A percentile compares a stretch with the other conserved stretches of the same genome.
Conservation (phyloP, 1,140 invertebrate genomes). For the Gryllus bimaculatus region DNA sequence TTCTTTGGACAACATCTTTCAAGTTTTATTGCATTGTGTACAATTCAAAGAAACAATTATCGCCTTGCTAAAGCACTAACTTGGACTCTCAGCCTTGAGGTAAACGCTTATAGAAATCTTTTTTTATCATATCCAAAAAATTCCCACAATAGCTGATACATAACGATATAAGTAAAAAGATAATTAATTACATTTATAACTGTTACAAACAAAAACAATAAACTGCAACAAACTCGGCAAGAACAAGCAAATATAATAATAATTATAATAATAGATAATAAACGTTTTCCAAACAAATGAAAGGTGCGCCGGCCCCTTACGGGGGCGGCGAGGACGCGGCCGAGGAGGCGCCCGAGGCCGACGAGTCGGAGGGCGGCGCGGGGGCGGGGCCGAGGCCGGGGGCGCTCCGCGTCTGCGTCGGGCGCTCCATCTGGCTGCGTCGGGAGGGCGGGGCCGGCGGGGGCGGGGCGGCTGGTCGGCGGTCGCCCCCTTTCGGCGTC, state of each 20-base stretch:
- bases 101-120: neutral
- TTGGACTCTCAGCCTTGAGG: neutral
- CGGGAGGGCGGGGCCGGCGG: too few relatives aligned
- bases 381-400: neutral
- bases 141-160: constrained; percentile 4
- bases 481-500: neutral
- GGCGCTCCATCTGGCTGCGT: neutral
- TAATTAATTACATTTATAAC: neutral
- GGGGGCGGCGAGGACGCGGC: constrained; percentile 9
- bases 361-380: constrained; percentile 10
- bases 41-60: neutral
- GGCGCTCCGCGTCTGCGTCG: constrained; percentile 8
- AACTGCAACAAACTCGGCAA: constrained; percentile 3
- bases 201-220: neutral
- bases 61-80: neutral
- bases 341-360: neutral
- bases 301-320: constrained; percentile 8
- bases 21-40: constrained; percentile 1
- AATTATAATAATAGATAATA: neutral
- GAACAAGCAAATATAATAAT: neutral
- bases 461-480: too few relatives aligned
- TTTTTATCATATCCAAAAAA: neutral
- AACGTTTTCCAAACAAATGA: too few relatives aligned
- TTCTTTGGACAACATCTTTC: neutral
- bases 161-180: neutral